Evolutionary conservation across 1,140 invertebrate genomes (phyloP).

Genomic region (Drosophila equinoxialis): DNA sequence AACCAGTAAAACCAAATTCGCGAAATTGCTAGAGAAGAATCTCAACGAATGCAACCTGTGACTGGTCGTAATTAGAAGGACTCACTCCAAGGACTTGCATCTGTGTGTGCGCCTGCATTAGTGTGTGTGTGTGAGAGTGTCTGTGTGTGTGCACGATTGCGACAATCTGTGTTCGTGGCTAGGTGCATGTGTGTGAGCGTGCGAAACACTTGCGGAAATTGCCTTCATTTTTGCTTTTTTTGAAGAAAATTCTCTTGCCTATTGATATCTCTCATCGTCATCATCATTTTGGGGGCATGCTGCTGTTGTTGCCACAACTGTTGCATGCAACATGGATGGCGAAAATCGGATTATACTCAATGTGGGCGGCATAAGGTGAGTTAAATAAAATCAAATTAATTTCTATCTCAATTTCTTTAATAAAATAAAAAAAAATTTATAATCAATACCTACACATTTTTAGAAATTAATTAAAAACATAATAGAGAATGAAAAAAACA

Average conservation of each 20-base stretch:
- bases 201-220: not conserved
- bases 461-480: not conserved
- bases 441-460: not conserved
- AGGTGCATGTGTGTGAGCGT: not conserved
- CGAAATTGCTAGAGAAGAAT: constrained; percentile 49
- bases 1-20: constrained; percentile 42
- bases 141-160: not conserved
- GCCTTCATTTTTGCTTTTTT: constrained; percentile 4
- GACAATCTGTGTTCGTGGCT: no score
- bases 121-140: not conserved
- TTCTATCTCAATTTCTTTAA: not conserved
- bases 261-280: constrained; percentile 29
- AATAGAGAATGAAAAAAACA: not conserved
- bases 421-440: not conserved
- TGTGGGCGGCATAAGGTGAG: constrained; percentile 93
- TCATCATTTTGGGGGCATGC: constrained; percentile 68
- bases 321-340: constrained; percentile 88
- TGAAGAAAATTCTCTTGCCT: constrained; percentile 11
- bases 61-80: constrained; percentile 12
- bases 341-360: constrained; percentile 98
- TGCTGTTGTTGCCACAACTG: constrained; percentile 70
- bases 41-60: constrained; percentile 23
- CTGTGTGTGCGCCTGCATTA: not conserved
- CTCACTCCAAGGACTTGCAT: constrained; percentile 8
- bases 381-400: constrained; percentile 17